Conservation (phyloP, 2,888 invertebrate species). For the Busseola fusca region DNA sequence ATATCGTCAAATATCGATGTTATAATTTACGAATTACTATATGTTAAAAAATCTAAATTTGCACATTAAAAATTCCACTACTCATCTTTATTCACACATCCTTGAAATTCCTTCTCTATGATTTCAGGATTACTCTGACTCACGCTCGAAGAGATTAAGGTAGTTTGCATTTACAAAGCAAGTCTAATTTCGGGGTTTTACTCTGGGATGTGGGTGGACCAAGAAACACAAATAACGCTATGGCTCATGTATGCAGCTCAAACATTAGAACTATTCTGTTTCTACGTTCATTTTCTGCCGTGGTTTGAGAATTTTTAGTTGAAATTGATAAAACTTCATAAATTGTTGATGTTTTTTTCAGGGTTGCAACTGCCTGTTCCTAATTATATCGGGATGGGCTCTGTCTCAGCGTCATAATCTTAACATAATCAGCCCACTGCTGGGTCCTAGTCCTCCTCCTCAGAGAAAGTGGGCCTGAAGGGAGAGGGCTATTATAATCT, state of each 20-base stretch:
- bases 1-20: background rate
- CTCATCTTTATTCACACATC: background rate
- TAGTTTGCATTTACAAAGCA: constrained; percentile 33
- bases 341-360: background rate
- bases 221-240: background rate
- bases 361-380: too few relatives aligned
- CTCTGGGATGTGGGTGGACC: constrained; percentile 1
- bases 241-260: background rate
- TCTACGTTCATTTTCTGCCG: background rate
- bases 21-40: background rate
- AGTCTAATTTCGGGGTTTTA: constrained; percentile 28
- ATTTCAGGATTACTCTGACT: constrained; percentile 28
- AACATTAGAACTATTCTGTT: background rate
- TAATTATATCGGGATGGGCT: too few relatives aligned
- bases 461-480: too few relatives aligned
- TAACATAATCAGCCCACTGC: too few relatives aligned
- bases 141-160: constrained; percentile 21
- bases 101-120: background rate
- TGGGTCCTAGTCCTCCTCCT: too few relatives aligned
- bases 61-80: background rate
- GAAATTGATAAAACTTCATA: background rate
- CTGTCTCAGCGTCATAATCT: too few relatives aligned
- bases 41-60: background rate
- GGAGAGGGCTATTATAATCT: too few relatives aligned
- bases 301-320: background rate